phyloP scores from a whole-genome alignment of 92 coral and sea anemone genomes.

The Siderastrea siderea region DNA sequence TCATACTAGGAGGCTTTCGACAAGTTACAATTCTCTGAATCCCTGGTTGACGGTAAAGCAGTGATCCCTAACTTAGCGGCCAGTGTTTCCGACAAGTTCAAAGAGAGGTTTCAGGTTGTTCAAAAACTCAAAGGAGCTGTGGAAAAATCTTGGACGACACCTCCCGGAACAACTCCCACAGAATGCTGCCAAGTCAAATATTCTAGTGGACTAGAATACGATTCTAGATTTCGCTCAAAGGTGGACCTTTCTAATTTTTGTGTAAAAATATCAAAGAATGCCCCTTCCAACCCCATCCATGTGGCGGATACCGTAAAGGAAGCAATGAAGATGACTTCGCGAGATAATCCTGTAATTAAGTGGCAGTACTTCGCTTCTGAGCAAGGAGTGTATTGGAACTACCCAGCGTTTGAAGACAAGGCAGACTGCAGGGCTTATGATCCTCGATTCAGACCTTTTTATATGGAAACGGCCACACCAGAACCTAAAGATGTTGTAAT shows the following conservation, averaged over 20 bases:
- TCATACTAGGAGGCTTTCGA: constrained; percentile 53
- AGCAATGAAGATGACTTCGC: constrained; percentile 38
- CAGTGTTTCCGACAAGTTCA: constrained; percentile 50
- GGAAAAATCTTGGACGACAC: constrained; percentile 47
- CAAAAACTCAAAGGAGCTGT: constrained; percentile 42
- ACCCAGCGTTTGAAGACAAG: constrained; percentile 46
- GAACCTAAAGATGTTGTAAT: constrained; percentile 75
- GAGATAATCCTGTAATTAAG: constrained; percentile 25
- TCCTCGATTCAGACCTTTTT: constrained; percentile 71
- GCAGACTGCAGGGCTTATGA: constrained; percentile 59
- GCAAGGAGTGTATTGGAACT: constrained; percentile 53
- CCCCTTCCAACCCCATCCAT: constrained; percentile 27
- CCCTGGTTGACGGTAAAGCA: constrained; percentile 38
- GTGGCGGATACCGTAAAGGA: constrained; percentile 38
- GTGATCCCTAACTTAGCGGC: constrained; percentile 41
- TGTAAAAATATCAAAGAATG: constrained; percentile 35
- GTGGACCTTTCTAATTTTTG: constrained; percentile 50
- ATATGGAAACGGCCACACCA: constrained; percentile 71
- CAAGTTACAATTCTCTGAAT: constrained; percentile 39
- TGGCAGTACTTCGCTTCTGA: constrained; percentile 84
- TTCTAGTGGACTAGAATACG: constrained; percentile 34
- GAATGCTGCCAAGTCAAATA: constrained; percentile 63
- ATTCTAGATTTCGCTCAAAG: constrained; percentile 70
- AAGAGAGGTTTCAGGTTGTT: constrained; percentile 40
- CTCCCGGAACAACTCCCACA: constrained; percentile 20